A percentile compares a stretch with the other conserved stretches of the same genome.
Evolutionary conservation across 2,797 vertebrate species (phyloP).

Genomic region (Coregonus suidteri): DNA sequence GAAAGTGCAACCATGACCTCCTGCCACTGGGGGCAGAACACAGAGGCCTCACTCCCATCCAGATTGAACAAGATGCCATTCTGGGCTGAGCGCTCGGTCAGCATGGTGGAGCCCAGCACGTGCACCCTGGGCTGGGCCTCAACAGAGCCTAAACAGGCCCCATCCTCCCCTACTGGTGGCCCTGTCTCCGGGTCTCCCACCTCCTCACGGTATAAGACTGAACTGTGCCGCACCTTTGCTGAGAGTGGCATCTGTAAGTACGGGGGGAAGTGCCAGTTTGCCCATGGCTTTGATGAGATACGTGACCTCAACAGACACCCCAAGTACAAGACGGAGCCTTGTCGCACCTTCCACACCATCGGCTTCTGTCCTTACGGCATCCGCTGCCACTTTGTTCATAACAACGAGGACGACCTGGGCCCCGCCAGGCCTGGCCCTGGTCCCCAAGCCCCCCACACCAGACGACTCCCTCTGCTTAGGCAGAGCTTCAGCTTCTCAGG

Average conservation of each 20-base stretch:
- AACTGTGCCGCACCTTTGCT: slow-evolving; percentile 80
- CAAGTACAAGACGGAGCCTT: slow-evolving; percentile 83
- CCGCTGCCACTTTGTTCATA: slow-evolving; percentile 85
- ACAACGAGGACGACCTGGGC: slow-evolving; percentile 74
- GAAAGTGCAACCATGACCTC: slow-evolving; percentile 5
- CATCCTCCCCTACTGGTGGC: slow-evolving; percentile 11
- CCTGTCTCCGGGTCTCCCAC: slow-evolving; percentile 47
- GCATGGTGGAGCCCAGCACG: slow-evolving; percentile 58
- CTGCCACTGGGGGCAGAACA: slow-evolving; percentile 36
- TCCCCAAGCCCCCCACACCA: slow-evolving; percentile 14
- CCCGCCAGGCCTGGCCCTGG: slow-evolving; percentile 24
- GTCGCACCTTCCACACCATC: slow-evolving; percentile 82
- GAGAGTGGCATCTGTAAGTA: slow-evolving; percentile 82
- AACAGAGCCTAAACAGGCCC: slow-evolving; percentile 5
- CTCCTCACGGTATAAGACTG: slow-evolving; percentile 82
- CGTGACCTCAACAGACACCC: slow-evolving; percentile 80
- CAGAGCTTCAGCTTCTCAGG: slow-evolving; percentile 83
- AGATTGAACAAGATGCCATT: slow-evolving; percentile 46
- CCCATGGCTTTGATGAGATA: slow-evolving; percentile 77
- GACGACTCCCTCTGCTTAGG: slow-evolving; percentile 70
- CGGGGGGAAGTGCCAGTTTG: slow-evolving; percentile 83
- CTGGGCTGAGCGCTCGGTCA: slow-evolving; percentile 56
- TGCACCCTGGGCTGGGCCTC: slow-evolving; percentile 39
- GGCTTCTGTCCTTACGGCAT: slow-evolving; percentile 84
- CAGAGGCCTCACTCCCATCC: slow-evolving; percentile 27